A percentile compares a stretch with the other conserved stretches of the same genome.
These are phyloP conservation scores for Eupithecia dodoneata DNA, from an alignment of 2,888 invertebrate genomes.

Conservation along the genomic window DNA sequence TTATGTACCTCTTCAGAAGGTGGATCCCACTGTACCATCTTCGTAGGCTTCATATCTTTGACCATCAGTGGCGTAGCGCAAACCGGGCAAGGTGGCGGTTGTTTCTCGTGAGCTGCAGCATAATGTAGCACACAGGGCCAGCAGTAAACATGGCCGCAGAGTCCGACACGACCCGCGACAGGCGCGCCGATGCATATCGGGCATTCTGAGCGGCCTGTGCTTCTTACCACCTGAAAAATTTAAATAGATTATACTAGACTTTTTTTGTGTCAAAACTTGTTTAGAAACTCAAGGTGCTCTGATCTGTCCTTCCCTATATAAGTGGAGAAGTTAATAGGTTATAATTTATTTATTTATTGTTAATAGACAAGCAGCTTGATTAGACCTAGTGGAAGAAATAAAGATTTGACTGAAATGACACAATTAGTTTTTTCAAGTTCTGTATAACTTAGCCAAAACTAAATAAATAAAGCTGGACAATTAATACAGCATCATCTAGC, in stretches of 20 bases:
- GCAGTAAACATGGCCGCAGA: constrained; percentile 98
- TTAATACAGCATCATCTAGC: too few species aligned
- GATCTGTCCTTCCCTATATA: too few species aligned
- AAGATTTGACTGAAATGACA: too few species aligned
- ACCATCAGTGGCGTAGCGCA: constrained; percentile 93
- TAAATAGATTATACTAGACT: background rate
- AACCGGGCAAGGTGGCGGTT: constrained; percentile 93
- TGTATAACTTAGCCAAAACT: too few species aligned
- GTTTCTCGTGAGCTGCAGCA: constrained; percentile 92
- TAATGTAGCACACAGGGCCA: constrained; percentile 98
- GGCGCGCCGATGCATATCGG: constrained; percentile 97
- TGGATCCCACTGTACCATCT: constrained; percentile 71
- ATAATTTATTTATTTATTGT: too few species aligned
- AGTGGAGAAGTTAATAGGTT: too few species aligned
- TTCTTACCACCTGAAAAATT: constrained; percentile 67
- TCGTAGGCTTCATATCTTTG: constrained; percentile 90
- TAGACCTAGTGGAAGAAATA: too few species aligned
- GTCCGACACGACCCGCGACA: constrained; percentile 94
- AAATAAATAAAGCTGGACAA: too few species aligned
- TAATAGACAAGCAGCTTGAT: too few species aligned
- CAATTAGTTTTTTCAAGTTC: background rate
- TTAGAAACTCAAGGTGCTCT: too few species aligned
- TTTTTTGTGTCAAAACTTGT: background rate
- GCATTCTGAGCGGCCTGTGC: constrained; percentile 84
- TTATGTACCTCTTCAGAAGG: constrained; percentile 67